phyloP scores from a whole-genome alignment of 1,140 invertebrate genomes.

The Ganaspis sp. region DNA sequence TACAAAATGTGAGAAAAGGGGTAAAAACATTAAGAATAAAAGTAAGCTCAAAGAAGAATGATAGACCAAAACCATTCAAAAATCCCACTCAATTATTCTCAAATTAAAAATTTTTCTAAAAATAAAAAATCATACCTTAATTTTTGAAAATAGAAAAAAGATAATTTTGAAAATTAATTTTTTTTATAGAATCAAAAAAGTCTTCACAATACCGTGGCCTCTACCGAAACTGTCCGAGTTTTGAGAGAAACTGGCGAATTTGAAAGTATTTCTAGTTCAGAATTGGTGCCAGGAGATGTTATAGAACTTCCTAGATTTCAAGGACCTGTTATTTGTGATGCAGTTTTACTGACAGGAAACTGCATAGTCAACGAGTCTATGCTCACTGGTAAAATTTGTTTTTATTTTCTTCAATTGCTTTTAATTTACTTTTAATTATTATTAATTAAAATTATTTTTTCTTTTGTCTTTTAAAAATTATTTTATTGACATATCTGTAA shows the following conservation, averaged over 20 bases:
- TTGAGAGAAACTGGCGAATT: conserved; percentile 73
- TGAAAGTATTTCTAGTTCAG: conserved; percentile 77
- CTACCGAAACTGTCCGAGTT: conserved; percentile 79
- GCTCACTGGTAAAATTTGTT: conserved; percentile 86
- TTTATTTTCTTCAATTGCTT: too few species aligned
- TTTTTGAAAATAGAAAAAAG: background rate
- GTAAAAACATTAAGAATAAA: too few species aligned
- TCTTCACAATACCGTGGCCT: conserved; percentile 82
- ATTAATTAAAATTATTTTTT: too few species aligned
- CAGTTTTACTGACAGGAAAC: conserved; percentile 89
- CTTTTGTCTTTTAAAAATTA: too few species aligned
- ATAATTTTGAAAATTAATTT: conserved; percentile 16
- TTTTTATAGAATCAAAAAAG: conserved; percentile 83
- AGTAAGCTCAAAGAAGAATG: too few species aligned
- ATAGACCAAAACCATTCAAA: too few species aligned
- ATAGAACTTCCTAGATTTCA: conserved; percentile 91
- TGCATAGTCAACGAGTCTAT: conserved; percentile 98
- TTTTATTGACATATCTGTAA: too few species aligned
- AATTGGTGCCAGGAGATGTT: conserved; percentile 95
- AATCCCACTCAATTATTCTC: too few species aligned
- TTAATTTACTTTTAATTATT: too few species aligned
- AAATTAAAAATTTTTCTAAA: too few species aligned
- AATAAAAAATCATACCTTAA: too few species aligned
- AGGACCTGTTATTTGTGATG: conserved; percentile 93
- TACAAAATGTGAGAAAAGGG: too few species aligned